Percentiles rank a stretch among this genome's conserved stretches.
Conservation (phyloP, 92 coral and sea anemone genomes). For the Epizoanthus ramosus region DNA sequence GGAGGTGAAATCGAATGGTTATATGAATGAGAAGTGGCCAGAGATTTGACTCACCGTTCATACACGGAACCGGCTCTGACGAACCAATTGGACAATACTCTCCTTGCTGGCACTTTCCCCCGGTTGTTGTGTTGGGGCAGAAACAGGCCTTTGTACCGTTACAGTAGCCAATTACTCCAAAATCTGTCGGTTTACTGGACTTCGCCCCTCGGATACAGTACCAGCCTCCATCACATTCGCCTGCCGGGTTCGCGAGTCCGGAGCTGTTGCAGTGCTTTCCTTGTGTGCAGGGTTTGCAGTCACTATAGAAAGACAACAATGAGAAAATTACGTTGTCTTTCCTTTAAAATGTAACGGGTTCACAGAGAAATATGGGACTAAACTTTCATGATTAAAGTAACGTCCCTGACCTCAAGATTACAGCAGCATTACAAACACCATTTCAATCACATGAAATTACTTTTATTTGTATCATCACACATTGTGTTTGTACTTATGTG, state of each 20-base stretch:
- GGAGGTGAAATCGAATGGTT: no score
- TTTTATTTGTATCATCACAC: no score
- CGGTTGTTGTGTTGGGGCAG: constrained; percentile 95
- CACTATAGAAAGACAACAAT: constrained; percentile 49
- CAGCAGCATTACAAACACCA: background rate
- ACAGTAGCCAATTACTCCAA: constrained; percentile 74
- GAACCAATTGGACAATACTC: constrained; percentile 93
- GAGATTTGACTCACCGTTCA: constrained; percentile 61
- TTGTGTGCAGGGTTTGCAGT: constrained; percentile 89
- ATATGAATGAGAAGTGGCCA: background rate
- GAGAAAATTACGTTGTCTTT: background rate
- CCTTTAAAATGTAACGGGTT: background rate
- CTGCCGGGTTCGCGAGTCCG: constrained; percentile 81
- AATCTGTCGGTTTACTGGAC: constrained; percentile 79
- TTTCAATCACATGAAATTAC: no score
- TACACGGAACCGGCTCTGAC: constrained; percentile 85
- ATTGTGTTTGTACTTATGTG: no score
- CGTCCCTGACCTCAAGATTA: background rate
- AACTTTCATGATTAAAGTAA: no score
- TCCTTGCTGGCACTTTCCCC: constrained; percentile 92
- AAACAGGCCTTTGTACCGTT: constrained; percentile 77
- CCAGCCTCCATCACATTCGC: constrained; percentile 88
- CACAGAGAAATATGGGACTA: background rate
- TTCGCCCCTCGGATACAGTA: constrained; percentile 89
- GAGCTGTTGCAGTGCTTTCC: constrained; percentile 85